A percentile compares a stretch with the other conserved stretches of the same genome.
Evolutionary conservation across 2,888 invertebrate species (phyloP).

Genomic region (Tenthredo amoena): DNA sequence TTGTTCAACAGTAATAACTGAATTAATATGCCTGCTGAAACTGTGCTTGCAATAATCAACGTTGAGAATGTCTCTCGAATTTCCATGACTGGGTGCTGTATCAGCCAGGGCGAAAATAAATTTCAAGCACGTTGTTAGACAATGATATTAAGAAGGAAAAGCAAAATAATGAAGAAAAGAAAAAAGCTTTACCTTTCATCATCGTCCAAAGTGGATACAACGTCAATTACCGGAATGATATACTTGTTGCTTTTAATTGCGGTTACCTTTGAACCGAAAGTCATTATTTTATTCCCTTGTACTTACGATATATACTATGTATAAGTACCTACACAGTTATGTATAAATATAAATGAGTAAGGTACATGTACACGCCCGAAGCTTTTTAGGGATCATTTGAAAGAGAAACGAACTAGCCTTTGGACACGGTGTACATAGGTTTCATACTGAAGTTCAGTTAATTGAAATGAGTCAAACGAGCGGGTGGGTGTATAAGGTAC

Average conservation of each 20-base stretch:
- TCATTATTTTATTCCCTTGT: conserved; percentile 25
- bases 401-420: conserved; percentile 32
- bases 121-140: neutral
- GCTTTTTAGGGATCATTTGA: conserved; percentile 6
- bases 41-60: neutral
- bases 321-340: neutral
- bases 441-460: neutral
- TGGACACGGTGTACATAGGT: neutral
- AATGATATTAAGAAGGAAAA: neutral
- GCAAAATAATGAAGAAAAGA: neutral
- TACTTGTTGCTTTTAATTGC: conserved; percentile 42
- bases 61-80: neutral
- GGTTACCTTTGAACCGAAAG: neutral
- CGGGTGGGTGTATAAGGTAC: neutral
- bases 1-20: neutral
- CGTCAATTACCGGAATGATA: conserved; percentile 6
- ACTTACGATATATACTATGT: neutral
- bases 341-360: neutral
- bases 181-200: neutral
- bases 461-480: conserved; percentile 24
- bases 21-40: neutral
- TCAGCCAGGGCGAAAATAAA: neutral
- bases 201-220: conserved; percentile 16
- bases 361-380: neutral
- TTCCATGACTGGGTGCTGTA: neutral